phyloP scores from a whole-genome alignment of 2,113 vertebrate genomes.

The Agelaius tricolor region DNA sequence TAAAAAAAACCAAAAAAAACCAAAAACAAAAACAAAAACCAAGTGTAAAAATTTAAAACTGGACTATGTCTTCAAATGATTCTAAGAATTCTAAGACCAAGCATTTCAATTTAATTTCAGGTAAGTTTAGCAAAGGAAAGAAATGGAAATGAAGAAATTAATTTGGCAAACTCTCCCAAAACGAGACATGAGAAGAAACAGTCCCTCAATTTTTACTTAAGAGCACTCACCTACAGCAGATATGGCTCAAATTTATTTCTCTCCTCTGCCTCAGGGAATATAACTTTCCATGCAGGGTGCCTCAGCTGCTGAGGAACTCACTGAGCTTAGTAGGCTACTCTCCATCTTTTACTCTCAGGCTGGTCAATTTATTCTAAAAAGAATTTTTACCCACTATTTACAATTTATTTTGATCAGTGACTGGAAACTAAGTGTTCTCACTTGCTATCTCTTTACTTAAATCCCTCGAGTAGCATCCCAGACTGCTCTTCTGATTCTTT shows the following conservation, averaged over 20 bases:
- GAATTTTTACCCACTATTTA: not conserved
- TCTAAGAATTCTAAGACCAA: not conserved
- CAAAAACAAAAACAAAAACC: too few species aligned
- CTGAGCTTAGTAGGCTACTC: not conserved
- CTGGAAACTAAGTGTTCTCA: constrained; percentile 7
- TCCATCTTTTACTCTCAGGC: not conserved
- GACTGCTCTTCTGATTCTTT: not conserved
- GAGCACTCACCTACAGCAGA: not conserved
- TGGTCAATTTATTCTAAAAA: constrained; percentile 9
- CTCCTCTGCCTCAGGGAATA: not conserved
- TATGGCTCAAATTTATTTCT: not conserved
- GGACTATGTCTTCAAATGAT: not conserved
- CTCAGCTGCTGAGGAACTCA: not conserved
- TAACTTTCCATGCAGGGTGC: not conserved
- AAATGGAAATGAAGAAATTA: not conserved
- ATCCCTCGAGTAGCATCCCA: not conserved
- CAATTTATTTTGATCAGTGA: constrained; percentile 13
- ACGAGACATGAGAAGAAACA: not conserved
- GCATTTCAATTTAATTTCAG: not conserved
- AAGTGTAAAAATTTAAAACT: not conserved
- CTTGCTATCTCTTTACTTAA: not conserved
- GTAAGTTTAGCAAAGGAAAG: not conserved
- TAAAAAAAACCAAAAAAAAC: not conserved
- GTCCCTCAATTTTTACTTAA: not conserved
- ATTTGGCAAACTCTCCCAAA: not conserved